A percentile compares a stretch with the other conserved stretches of the same genome.
phyloP scores from a whole-genome alignment of 2,888 invertebrate species.

The Euspilapteryx auroguttella region DNA sequence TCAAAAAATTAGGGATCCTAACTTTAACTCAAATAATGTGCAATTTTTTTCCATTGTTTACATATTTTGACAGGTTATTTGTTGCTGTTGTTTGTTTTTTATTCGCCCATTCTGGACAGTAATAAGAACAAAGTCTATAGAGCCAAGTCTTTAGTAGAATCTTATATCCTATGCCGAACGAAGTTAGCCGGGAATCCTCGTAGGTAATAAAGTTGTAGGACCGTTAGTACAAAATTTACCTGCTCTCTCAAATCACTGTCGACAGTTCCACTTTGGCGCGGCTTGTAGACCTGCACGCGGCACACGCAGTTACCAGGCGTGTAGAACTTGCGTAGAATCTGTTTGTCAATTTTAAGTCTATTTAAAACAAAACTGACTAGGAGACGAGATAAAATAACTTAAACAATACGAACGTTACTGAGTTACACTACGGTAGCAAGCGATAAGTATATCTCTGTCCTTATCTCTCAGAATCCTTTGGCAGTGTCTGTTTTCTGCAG shows the following conservation, averaged over 20 bases:
- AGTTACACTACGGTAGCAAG: not conserved
- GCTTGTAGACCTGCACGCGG: slow-evolving; percentile 34
- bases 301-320: slow-evolving; percentile 54
- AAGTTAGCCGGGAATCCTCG: not conserved
- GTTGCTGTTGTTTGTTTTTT: too few species aligned
- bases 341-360: slow-evolving; percentile 4
- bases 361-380: slow-evolving; percentile 1
- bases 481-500: too few species aligned
- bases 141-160: too few species aligned
- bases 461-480: too few species aligned
- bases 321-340: slow-evolving; percentile 57
- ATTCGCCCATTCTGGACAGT: too few species aligned
- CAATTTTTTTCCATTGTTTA: not conserved
- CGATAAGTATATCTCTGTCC: too few species aligned
- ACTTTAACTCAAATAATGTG: too few species aligned
- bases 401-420: not conserved
- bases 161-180: not conserved
- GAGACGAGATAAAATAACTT: not conserved
- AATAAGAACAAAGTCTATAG: too few species aligned
- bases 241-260: slow-evolving; percentile 20
- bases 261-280: slow-evolving; percentile 28
- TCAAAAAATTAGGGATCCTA: too few species aligned
- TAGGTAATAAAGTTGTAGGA: slow-evolving; percentile 9
- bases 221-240: slow-evolving; percentile 13
- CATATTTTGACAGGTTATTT: too few species aligned